Conservation (phyloP, 2,113 vertebrate species). For the Rhea americana region DNA sequence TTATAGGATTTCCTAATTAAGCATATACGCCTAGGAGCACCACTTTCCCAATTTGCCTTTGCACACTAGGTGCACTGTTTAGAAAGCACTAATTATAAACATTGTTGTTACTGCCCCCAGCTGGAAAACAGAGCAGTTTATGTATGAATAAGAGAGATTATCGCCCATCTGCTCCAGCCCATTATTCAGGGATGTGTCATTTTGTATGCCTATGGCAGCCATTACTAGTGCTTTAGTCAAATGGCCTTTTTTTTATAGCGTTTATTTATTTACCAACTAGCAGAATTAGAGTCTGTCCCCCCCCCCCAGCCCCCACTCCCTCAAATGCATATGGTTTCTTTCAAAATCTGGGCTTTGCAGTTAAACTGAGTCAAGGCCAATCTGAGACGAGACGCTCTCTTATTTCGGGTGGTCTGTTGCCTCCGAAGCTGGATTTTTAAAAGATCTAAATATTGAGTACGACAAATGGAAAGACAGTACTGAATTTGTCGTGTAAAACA, state of each 20-base stretch:
- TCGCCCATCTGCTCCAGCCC: slow-evolving; percentile 77
- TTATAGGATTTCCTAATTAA: slow-evolving; percentile 70
- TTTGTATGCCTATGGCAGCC: slow-evolving; percentile 70
- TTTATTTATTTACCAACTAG: slow-evolving; percentile 60
- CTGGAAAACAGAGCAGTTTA: slow-evolving; percentile 78
- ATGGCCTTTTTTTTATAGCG: slow-evolving; percentile 8
- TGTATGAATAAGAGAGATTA: slow-evolving; percentile 74
- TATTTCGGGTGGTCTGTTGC: not conserved
- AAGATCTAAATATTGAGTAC: not conserved
- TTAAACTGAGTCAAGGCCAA: slow-evolving; percentile 62
- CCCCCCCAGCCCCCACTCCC: not conserved
- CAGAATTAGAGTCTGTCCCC: not conserved
- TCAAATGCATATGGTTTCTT: not conserved
- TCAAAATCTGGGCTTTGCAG: slow-evolving; percentile 1
- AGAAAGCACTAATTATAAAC: slow-evolving; percentile 69
- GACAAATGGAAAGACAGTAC: not conserved
- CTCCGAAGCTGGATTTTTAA: not conserved
- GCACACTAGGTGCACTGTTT: slow-evolving; percentile 66
- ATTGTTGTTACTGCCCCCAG: slow-evolving; percentile 80
- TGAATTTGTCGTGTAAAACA: not conserved
- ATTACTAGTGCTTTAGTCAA: slow-evolving; percentile 63
- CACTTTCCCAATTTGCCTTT: slow-evolving; percentile 65
- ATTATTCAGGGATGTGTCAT: slow-evolving; percentile 73
- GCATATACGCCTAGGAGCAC: slow-evolving; percentile 33
- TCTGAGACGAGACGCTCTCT: not conserved